These are phyloP conservation scores for Drosophila quinaria DNA, from an alignment of 2,888 invertebrate genomes.

Conservation along the genomic window DNA sequence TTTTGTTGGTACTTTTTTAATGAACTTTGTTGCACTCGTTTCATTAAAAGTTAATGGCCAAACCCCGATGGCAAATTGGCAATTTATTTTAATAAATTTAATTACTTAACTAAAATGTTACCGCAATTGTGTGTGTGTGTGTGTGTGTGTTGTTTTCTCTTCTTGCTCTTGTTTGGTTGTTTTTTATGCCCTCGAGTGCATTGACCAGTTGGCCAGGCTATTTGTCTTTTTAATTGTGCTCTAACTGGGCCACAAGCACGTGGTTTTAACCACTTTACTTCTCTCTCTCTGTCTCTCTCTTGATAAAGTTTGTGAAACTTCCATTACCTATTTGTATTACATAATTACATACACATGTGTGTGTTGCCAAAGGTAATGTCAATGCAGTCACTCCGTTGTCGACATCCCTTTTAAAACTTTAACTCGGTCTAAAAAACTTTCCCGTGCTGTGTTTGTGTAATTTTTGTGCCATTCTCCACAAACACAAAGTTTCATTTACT, in stretches of 20 bases:
- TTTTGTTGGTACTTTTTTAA: constrained; percentile 24
- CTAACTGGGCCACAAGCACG: constrained; percentile 54
- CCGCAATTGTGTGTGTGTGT: constrained; percentile 31
- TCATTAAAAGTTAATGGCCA: constrained; percentile 60
- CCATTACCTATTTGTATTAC: constrained; percentile 74
- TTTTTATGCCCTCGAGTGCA: constrained; percentile 10
- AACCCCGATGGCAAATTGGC: constrained; percentile 58
- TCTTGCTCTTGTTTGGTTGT: neutral
- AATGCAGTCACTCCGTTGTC: constrained; percentile 18
- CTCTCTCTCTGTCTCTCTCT: neutral
- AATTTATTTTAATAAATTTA: constrained; percentile 78
- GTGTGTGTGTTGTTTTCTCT: neutral
- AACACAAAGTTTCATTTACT: constrained; percentile 68
- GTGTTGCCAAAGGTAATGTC: constrained; percentile 20
- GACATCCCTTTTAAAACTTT: constrained; percentile 38
- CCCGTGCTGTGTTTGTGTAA: constrained; percentile 38
- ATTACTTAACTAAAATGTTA: constrained; percentile 58
- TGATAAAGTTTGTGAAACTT: constrained; percentile 54
- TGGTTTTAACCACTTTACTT: constrained; percentile 20
- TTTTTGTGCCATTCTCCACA: constrained; percentile 45
- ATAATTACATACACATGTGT: constrained; percentile 59
- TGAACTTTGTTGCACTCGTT: constrained; percentile 37
- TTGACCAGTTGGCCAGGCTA: constrained; percentile 36
- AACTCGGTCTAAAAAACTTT: constrained; percentile 19
- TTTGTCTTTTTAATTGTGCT: constrained; percentile 68